Evolutionary conservation across 2,797 vertebrate species (phyloP).

Genomic region (Acipenser transmontanus): DNA sequence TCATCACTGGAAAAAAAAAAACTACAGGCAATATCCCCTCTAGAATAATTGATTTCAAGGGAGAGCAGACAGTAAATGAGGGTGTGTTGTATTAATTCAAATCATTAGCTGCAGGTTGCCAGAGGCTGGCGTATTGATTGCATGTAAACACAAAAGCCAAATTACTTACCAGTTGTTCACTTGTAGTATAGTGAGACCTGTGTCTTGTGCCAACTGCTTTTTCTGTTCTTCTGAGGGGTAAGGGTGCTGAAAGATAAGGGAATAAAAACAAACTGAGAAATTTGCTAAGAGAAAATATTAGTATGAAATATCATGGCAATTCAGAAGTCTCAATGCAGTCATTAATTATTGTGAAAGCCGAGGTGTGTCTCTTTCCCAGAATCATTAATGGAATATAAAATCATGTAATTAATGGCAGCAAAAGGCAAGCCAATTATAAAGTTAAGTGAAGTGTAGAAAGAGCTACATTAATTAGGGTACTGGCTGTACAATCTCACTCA

Average conservation of each 20-base stretch:
- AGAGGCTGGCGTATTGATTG: conserved; percentile 45
- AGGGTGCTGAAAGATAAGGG: conserved; percentile 77
- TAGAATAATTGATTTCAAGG: conserved; percentile 55
- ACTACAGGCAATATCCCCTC: conserved; percentile 51
- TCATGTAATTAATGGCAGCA: conserved; percentile 94
- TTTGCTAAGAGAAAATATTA: conserved; percentile 32
- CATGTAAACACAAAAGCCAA: conserved; percentile 54
- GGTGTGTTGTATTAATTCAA: conserved; percentile 57
- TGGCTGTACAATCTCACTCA: conserved; percentile 56
- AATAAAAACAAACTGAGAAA: conserved; percentile 35
- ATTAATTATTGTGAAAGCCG: conserved; percentile 75
- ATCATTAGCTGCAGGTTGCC: conserved; percentile 62
- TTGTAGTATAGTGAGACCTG: conserved; percentile 98
- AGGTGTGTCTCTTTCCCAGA: conserved; percentile 71
- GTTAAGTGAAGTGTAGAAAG: conserved; percentile 94
- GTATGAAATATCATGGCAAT: conserved; percentile 17
- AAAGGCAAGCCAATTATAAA: conserved; percentile 97
- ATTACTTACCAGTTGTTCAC: conserved; percentile 94
- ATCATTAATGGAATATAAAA: conserved; percentile 94
- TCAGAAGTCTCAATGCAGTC: conserved; percentile 47
- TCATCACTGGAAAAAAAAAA: conserved; percentile 40
- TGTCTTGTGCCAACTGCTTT: conserved; percentile 99
- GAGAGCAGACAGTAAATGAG: conserved; percentile 47
- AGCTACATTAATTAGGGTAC: conserved; percentile 79
- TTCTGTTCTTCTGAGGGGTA: conserved; percentile 99